Conservation (phyloP, 2,888 invertebrate genomes). For the Meta bourneti region DNA sequence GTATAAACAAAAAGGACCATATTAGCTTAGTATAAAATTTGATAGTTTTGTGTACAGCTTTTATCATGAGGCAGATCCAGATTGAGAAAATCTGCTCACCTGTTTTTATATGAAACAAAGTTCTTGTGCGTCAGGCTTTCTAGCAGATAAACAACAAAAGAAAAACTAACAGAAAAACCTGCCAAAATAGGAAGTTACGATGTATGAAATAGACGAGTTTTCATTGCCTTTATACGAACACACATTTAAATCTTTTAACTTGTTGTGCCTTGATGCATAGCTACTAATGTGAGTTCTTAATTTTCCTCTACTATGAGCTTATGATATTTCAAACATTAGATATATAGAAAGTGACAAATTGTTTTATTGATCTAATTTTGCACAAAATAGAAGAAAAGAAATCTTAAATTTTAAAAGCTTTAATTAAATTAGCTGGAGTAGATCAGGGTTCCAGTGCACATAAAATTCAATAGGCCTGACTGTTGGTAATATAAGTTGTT, state of each 20-base stretch:
- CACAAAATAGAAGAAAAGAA: conserved; percentile 1
- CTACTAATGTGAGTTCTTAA: conserved; percentile 60
- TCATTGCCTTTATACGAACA: conserved; percentile 59
- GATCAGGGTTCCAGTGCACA: conserved; percentile 27
- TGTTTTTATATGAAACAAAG: conserved; percentile 64
- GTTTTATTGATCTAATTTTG: conserved; percentile 38
- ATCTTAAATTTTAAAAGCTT: neutral
- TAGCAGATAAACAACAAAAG: conserved; percentile 12
- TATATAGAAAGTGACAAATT: conserved; percentile 32
- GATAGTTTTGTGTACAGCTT: conserved; percentile 76
- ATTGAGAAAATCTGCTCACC: conserved; percentile 37
- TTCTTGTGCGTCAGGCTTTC: conserved; percentile 62
- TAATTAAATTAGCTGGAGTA: conserved; percentile 23
- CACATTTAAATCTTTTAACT: conserved; percentile 60
- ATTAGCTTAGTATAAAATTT: conserved; percentile 71
- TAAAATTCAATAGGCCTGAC: neutral
- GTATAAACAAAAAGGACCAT: conserved; percentile 63
- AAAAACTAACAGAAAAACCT: conserved; percentile 46
- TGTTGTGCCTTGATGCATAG: conserved; percentile 77
- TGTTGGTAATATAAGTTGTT: neutral
- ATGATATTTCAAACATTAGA: conserved; percentile 69
- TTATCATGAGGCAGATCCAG: conserved; percentile 54
- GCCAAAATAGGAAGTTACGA: conserved; percentile 64
- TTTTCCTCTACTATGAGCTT: conserved; percentile 74
- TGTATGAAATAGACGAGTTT: conserved; percentile 43